Percentiles rank a stretch among this genome's conserved stretches.
Conservation (phyloP, 2,888 invertebrate genomes). For the Megaustenia siamemsis region DNA sequence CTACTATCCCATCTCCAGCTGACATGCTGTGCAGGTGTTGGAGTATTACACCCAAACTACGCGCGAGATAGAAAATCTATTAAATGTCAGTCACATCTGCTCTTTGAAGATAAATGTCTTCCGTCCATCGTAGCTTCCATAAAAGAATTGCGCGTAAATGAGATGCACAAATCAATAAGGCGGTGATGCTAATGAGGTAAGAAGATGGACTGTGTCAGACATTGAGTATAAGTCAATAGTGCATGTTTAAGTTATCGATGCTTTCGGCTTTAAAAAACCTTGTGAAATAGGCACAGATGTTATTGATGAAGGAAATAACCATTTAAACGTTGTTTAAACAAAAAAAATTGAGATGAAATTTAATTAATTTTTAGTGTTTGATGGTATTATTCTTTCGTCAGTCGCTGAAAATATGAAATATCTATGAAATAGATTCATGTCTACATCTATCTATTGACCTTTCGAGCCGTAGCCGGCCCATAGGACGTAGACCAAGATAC, state of each 20-base stretch:
- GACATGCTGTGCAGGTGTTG: neutral
- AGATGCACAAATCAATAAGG: neutral
- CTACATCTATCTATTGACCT: no score
- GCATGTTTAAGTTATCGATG: neutral
- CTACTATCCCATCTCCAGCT: neutral
- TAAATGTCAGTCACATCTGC: constrained; percentile 32
- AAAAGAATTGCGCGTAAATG: neutral
- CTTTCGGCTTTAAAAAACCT: neutral
- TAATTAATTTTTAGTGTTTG: no score
- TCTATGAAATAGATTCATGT: no score
- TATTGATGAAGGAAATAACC: no score
- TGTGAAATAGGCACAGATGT: no score
- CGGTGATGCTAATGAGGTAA: constrained; percentile 9
- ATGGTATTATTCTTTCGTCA: no score
- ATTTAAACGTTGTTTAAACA: no score
- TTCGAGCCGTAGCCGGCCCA: no score
- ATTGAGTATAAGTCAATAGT: constrained; percentile 11
- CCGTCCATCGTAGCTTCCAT: neutral
- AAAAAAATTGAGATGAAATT: no score
- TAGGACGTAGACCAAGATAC: no score
- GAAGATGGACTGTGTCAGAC: neutral
- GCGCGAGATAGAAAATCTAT: neutral
- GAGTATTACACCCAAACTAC: neutral
- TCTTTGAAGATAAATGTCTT: constrained; percentile 16
- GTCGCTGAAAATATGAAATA: no score